phyloP scores from a whole-genome alignment of 2,888 invertebrate species.

The Eulithis testata region DNA sequence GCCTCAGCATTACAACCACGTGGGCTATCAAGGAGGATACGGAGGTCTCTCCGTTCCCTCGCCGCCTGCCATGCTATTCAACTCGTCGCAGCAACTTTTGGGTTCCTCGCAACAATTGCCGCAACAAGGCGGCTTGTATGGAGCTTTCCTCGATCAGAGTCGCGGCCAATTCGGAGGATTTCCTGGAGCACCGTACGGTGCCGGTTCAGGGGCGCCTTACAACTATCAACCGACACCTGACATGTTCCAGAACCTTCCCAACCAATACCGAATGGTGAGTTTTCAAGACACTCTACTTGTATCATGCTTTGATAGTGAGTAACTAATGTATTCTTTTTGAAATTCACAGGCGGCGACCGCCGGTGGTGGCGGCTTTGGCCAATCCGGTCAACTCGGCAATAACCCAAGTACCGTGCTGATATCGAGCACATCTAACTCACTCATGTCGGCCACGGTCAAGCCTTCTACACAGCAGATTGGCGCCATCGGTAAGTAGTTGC shows the following conservation, averaged over 20 bases:
- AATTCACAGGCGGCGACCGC: conserved; percentile 75
- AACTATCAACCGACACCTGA: conserved; percentile 89
- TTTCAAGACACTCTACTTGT: conserved; percentile 14
- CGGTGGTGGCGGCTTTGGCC: conserved; percentile 88
- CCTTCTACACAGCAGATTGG: conserved; percentile 92
- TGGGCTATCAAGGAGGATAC: conserved; percentile 90
- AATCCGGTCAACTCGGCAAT: conserved; percentile 91
- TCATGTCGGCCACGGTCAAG: conserved; percentile 95
- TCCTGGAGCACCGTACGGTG: conserved; percentile 88
- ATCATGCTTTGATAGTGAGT: background rate
- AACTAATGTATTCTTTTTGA: background rate
- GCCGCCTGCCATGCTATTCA: conserved; percentile 93
- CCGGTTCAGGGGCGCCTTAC: conserved; percentile 88
- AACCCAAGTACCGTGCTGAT: conserved; percentile 95
- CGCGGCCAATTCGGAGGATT: conserved; percentile 93
- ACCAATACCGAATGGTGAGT: conserved; percentile 79
- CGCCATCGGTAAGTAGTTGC: conserved; percentile 87
- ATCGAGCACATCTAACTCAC: conserved; percentile 93
- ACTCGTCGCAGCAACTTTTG: conserved; percentile 87
- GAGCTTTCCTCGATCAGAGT: conserved; percentile 91
- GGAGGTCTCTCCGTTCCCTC: conserved; percentile 93
- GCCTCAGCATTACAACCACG: conserved; percentile 87
- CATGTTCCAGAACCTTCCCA: conserved; percentile 79
- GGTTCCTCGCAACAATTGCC: conserved; percentile 85
- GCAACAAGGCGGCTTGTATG: conserved; percentile 91